These are phyloP conservation scores for Diloba caeruleocephala DNA, from an alignment of 2,888 invertebrate species.

Conservation along the genomic window DNA sequence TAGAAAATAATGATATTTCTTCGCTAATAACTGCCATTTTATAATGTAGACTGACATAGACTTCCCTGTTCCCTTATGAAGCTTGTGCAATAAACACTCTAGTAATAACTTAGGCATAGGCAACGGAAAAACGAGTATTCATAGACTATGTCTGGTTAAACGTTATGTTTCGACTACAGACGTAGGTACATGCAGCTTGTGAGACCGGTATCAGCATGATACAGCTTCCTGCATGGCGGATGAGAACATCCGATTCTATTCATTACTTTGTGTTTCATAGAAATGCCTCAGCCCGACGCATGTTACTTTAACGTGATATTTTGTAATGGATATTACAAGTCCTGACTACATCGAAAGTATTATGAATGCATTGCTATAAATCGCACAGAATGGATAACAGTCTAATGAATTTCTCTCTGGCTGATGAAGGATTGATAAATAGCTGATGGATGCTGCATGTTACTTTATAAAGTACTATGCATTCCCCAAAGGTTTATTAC, in stretches of 20 bases:
- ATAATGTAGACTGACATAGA: slow-evolving; percentile 41
- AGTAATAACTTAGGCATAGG: slow-evolving; percentile 40
- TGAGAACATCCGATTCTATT: slow-evolving; percentile 83
- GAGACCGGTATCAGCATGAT: slow-evolving; percentile 84
- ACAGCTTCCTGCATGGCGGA: slow-evolving; percentile 89
- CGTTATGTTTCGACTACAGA: slow-evolving; percentile 51
- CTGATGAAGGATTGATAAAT: slow-evolving; percentile 69
- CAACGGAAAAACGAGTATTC: slow-evolving; percentile 40
- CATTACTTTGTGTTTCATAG: slow-evolving; percentile 85
- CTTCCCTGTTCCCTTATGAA: slow-evolving; percentile 44
- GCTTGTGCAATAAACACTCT: slow-evolving; percentile 53
- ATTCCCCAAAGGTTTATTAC: slow-evolving; percentile 71
- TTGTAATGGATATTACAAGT: slow-evolving; percentile 66
- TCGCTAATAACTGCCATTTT: slow-evolving; percentile 37
- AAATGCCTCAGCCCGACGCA: slow-evolving; percentile 88
- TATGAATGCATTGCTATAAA: slow-evolving; percentile 74
- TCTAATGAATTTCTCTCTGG: slow-evolving; percentile 64
- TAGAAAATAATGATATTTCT: slow-evolving; percentile 37
- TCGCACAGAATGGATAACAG: slow-evolving; percentile 71
- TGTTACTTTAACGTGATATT: slow-evolving; percentile 79
- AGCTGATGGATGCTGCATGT: slow-evolving; percentile 86
- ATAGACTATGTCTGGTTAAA: slow-evolving; percentile 53
- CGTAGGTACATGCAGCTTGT: slow-evolving; percentile 76
- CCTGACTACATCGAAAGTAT: slow-evolving; percentile 58
- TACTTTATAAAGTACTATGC: slow-evolving; percentile 76